Conservation (phyloP, 2,113 vertebrate genomes). For the Nesospiza acunhae region DNA sequence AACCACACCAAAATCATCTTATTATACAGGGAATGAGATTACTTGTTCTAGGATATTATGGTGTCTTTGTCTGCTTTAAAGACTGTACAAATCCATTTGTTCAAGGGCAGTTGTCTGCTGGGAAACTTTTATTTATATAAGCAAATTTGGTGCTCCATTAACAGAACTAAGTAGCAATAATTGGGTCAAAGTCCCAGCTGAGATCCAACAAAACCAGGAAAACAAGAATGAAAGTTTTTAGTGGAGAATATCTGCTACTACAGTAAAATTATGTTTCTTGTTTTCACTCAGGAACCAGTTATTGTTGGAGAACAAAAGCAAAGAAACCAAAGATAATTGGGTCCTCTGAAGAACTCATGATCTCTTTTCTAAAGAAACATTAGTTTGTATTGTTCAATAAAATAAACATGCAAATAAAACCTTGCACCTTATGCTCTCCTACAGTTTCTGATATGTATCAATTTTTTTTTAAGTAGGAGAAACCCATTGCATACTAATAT, state of each 20-base stretch:
- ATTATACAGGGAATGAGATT: background rate
- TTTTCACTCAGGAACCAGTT: background rate
- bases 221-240: background rate
- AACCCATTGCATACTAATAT: rapidly evolving
- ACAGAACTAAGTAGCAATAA: background rate
- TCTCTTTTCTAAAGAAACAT: background rate
- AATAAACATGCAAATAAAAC: background rate
- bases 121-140: background rate
- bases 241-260: background rate
- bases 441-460: background rate
- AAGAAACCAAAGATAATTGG: background rate
- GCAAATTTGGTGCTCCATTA: background rate
- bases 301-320: background rate
- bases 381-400: background rate
- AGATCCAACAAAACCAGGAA: background rate
- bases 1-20: background rate
- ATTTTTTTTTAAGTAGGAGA: background rate
- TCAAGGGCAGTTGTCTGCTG: background rate
- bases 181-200: background rate
- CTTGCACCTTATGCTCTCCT: background rate
- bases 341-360: background rate
- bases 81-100: background rate
- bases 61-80: background rate
- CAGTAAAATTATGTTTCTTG: background rate
- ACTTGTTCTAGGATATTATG: background rate